Evolutionary conservation across 2,888 invertebrate genomes (phyloP), one percentile per base, ranked within the genome.

Genomic region (Lapara coniferarum): DNA sequence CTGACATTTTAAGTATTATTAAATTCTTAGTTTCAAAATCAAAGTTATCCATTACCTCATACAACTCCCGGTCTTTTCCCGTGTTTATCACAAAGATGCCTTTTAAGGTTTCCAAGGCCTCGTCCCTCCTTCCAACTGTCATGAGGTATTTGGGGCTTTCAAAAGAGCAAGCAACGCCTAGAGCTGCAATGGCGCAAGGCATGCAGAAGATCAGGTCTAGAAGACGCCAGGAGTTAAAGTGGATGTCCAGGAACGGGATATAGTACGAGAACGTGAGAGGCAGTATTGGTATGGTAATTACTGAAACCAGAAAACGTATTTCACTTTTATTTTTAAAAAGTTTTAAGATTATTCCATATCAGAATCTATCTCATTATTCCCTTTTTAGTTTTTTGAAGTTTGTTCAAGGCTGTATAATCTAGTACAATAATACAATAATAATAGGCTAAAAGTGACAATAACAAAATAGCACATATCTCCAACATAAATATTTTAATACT

Each of bases 91-190:
- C 76, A 70, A 81, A 90, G 4, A 93, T 91, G 0, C 75, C 78
- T 68, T 77, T 85, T 71, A 93, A 72, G 0, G 89, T 82, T 12
- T 85, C 73, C 56, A 97, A 78, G 0, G 97, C 96, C 69, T 95
- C 91, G 0, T 94, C 89, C 2, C 88, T 80, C 2, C 80, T 91
- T 89, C 96, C 88, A 91, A 95, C 66, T 93, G 94, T 88, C 12
- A 96, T 89, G 63, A 96, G 88, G 79, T 95, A 97, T 82, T 97
- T 96, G 0, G 97, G 97, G 74, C 97, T 97, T 85, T 97, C 97
- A 0, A 96, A 96, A 10, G 95, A 89, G 51, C 85, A 89, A 0
- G 89, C 84, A 0, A 95, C 85, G 0, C 95, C 94, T 0, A 95
- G 13, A 0, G 95, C 94, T 0, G 96, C 95, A 0, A 96, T 44